Evolutionary conservation across 2,888 invertebrate species (phyloP).

Genomic region (Agrochola circellaris): DNA sequence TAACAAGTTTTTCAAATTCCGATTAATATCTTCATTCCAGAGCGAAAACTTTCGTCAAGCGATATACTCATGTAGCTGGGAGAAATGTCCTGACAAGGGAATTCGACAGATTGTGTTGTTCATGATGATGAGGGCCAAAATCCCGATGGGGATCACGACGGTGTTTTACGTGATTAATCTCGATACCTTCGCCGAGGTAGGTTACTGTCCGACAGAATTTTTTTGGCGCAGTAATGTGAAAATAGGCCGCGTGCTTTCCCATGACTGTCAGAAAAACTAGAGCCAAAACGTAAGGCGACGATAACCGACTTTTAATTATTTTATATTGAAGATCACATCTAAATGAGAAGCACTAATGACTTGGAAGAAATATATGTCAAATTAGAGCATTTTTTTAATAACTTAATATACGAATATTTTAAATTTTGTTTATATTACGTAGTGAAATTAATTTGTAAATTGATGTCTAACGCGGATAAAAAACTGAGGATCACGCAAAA

Average conservation of each 20-base stretch:
- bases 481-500: too few species aligned
- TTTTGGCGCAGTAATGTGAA: not conserved
- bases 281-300: not conserved
- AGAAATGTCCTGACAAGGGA: slow-evolving; percentile 70
- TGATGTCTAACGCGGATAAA: too few species aligned
- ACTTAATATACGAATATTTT: too few species aligned
- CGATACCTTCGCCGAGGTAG: slow-evolving; percentile 81
- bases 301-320: too few species aligned
- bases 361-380: too few species aligned
- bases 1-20: not conserved
- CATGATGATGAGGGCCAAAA: slow-evolving; percentile 79
- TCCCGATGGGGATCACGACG: slow-evolving; percentile 78
- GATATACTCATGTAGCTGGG: slow-evolving; percentile 83
- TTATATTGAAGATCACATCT: too few species aligned
- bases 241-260: not conserved
- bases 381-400: too few species aligned
- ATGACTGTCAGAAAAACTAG: not conserved
- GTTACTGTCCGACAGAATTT: slow-evolving; percentile 9
- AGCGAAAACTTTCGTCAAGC: slow-evolving; percentile 77
- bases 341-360: too few species aligned
- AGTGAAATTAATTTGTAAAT: too few species aligned
- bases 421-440: too few species aligned
- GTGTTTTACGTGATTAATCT: slow-evolving; percentile 80
- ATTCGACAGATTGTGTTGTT: slow-evolving; percentile 77
- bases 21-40: slow-evolving; percentile 63